Evolutionary conservation across 1,140 invertebrate species (phyloP), one percentile per base, ranked within the genome.

Genomic region (Drosophila mauritiana): DNA sequence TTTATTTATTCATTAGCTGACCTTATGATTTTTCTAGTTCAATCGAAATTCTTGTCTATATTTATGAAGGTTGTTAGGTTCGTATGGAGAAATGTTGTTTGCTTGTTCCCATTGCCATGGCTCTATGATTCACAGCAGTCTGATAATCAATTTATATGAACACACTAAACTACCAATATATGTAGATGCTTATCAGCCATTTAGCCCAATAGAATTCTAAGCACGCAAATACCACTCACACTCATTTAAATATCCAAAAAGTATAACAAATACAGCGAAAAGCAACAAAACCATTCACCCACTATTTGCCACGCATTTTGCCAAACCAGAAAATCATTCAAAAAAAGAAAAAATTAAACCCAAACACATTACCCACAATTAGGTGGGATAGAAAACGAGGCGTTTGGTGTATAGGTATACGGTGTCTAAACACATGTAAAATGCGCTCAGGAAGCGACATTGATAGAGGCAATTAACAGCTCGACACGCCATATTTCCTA

Each of bases 401-500:
- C 25, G 25, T 34, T 12, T n/a, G 48, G 42, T 42, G 46, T 43
- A 15, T 34, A 70, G 64, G 70, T 42, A 70, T 34, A 20, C 34
- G 59, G 68, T 17, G 43, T 55, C 68, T 70, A 57, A 88, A 86
- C 83, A 86, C 83, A 86, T 86, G 83, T 86, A 79, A 81, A 88
- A 63, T 67, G 64, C 43, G 64, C 57, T 73, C 79, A 80, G 83
- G 83, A 86, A 86, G 76, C 79, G 58, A 67, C 83, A 79, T 83
- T 88, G 79, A 86, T 88, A 88, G 79, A 76, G 83, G 75, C 83
- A 86, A 88, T 86, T 86, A 86, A 88, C 83, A 83, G 83, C 83
- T 86, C 79, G 76, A 73, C 83, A 86, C 83, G 83, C 83, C 70
- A 86, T 88, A 83, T 86, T 88, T 88, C 62, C 82, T 88, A 69